phyloP scores from a whole-genome alignment of 2,797 vertebrate species.

The Percopsis omiscomaycus region DNA sequence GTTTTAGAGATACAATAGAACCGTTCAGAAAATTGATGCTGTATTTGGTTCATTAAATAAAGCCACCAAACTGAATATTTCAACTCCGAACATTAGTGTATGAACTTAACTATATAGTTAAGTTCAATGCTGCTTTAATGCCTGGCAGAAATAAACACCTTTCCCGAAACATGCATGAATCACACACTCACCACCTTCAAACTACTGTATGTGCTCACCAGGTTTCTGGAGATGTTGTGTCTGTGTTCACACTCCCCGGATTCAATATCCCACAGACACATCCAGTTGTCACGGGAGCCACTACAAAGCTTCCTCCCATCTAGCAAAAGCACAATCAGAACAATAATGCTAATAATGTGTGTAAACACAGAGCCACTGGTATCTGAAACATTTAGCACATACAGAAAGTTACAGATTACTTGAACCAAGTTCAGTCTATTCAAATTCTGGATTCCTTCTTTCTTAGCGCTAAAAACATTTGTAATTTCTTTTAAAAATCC shows the following conservation, averaged over 20 bases:
- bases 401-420: not conserved
- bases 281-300: slow-evolving; percentile 91
- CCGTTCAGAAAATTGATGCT: too few species aligned
- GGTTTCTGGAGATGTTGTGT: slow-evolving; percentile 87
- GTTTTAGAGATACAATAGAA: too few species aligned
- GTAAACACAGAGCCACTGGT: not conserved
- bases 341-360: not conserved
- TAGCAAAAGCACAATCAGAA: slow-evolving; percentile 55
- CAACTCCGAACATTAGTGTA: too few species aligned
- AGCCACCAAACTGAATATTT: too few species aligned
- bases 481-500: too few species aligned
- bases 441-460: not conserved
- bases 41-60: too few species aligned
- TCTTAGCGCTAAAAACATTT: not conserved
- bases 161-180: slow-evolving; percentile 1
- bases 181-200: not conserved
- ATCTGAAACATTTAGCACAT: not conserved
- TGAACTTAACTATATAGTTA: too few species aligned
- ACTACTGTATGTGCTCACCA: slow-evolving; percentile 76
- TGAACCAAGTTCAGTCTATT: not conserved
- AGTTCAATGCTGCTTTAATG: not conserved
- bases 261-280: slow-evolving; percentile 92
- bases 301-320: slow-evolving; percentile 87
- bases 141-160: not conserved
- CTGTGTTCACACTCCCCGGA: slow-evolving; percentile 84